These are phyloP conservation scores for Bombus breviceps DNA, from an alignment of 1,140 invertebrate genomes.

Conservation along the genomic window DNA sequence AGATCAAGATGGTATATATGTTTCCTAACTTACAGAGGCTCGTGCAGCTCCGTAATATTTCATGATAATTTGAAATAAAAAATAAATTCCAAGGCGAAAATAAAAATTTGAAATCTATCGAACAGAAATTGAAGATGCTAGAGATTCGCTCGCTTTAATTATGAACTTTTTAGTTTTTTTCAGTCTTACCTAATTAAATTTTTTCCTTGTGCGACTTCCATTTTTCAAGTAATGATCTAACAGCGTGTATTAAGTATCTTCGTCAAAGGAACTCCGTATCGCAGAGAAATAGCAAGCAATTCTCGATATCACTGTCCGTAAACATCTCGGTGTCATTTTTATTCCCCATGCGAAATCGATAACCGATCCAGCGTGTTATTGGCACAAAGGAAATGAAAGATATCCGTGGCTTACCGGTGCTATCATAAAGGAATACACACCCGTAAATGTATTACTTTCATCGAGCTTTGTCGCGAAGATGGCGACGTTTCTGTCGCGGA, in stretches of 20 bases:
- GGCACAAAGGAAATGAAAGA: conserved; percentile 26
- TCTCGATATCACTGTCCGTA: not conserved
- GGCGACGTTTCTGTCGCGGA: not conserved
- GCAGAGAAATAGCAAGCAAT: not conserved
- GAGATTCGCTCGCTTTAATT: too few relatives aligned
- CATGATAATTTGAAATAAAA: too few relatives aligned
- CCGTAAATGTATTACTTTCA: conserved; percentile 32
- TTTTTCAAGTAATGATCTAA: not conserved
- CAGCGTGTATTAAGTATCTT: not conserved
- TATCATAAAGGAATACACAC: conserved; percentile 35
- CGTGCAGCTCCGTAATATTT: not conserved
- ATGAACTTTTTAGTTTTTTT: not conserved
- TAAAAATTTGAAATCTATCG: not conserved
- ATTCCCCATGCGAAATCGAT: conserved; percentile 32
- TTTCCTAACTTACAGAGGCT: not conserved
- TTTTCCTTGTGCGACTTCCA: not conserved
- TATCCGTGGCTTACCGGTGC: conserved; percentile 17
- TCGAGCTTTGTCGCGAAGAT: not conserved
- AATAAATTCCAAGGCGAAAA: not conserved
- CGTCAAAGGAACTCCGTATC: not conserved
- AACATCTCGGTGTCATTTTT: conserved; percentile 33
- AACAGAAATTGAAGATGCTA: too few relatives aligned
- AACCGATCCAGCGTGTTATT: conserved; percentile 35
- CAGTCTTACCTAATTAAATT: not conserved
- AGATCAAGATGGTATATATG: not conserved